Evolutionary conservation across 2,113 vertebrate species (phyloP).

Genomic region (Nothocercus julius): DNA sequence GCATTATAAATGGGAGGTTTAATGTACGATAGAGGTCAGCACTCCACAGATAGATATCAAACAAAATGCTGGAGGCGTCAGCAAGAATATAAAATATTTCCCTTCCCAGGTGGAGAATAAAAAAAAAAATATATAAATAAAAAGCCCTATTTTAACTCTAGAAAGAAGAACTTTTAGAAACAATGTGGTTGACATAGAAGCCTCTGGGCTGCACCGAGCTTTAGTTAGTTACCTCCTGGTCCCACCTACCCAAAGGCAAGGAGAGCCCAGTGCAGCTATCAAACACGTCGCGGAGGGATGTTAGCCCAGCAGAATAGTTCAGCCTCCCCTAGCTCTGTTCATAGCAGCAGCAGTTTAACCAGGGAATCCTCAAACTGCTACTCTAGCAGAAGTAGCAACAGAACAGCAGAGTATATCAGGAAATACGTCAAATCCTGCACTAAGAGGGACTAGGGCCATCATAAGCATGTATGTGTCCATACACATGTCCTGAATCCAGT

Average conservation of each 20-base stretch:
- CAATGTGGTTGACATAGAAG: neutral
- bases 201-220: neutral
- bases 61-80: neutral
- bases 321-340: neutral
- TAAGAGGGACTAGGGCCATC: neutral
- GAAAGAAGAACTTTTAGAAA: neutral
- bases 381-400: neutral
- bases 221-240: neutral
- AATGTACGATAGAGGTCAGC: neutral
- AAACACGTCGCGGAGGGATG: neutral
- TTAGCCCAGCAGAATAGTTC: neutral
- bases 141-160: neutral
- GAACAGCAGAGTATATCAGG: neutral
- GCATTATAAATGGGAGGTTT: neutral
- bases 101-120: neutral
- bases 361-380: neutral
- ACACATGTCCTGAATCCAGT: neutral
- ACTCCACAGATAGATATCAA: neutral
- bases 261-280: neutral
- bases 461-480: neutral
- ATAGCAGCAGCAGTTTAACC: neutral
- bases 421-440: neutral
- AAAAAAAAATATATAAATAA: no score
- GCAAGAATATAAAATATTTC: neutral
- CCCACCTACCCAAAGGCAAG: neutral